Evolutionary conservation across 2,888 invertebrate species (phyloP), one percentile per base, ranked within the genome.

Genomic region (Chymomyza amoena): DNA sequence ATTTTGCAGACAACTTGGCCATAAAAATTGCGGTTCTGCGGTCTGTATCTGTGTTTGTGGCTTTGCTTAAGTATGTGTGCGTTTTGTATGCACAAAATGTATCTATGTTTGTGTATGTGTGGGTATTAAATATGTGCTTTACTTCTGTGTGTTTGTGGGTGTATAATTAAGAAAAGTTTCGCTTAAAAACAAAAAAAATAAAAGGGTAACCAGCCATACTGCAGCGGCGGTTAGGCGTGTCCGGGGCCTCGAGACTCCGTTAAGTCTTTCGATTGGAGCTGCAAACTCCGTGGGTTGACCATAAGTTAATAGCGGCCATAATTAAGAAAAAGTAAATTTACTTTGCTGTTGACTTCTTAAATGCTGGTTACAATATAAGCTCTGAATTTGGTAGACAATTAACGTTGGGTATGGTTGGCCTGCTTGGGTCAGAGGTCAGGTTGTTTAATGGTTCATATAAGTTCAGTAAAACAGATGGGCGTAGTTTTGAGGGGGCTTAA

Each of bases 151-250:
- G 86, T 85, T 83, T 74, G 83, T 68, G 86, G 86, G 79, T 74
- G 65, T 85, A 80, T 83, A 83, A 83, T 83, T 87, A 85, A 87
- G 83, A 72, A 71, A 85, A 82, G 78, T 87, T 83, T 82, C 57
- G 72, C 13, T 45, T 45, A 69, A 71, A 80, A 80, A 87, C 5
- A 32, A 32, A 32, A 32, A 32, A 28, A 28, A 28, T 28, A 28
- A 4, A 85, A 86, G 87, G 83, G 78, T 85, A 74, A 68, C 76
- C 78, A 36, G 39, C 13, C 39, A 56, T 56, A 50, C 18, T 9
- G 61, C 32, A 39, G 18, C 39, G 13, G 18, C 39, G 13, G 61
- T 36, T n/a, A 45, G 39, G 54, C 57, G 36, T 32, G 18, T 45
- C 74, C 64, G 32, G 15, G 36, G 36, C 32, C 13, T 45, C 4